Percentiles rank a stretch among this genome's conserved stretches.
phyloP scores from a whole-genome alignment of 2,888 invertebrate genomes.

The Orchesella flavescens region DNA sequence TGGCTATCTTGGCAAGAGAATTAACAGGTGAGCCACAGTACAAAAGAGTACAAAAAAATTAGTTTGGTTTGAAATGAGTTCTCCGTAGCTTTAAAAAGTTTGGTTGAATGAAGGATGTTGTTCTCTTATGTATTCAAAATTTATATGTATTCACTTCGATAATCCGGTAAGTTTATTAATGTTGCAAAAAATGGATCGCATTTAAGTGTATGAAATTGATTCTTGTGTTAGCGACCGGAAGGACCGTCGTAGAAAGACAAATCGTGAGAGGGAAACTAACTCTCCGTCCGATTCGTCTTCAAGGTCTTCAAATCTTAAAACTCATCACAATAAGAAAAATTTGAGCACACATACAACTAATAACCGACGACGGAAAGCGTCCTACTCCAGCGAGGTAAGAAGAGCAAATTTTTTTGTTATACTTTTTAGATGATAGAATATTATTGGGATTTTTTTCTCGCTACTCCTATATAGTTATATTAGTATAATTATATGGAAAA shows the following conservation, averaged over 20 bases:
- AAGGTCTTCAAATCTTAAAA: conserved; percentile 64
- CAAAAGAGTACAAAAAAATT: not conserved
- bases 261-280: conserved; percentile 69
- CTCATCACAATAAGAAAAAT: conserved; percentile 68
- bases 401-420: conserved; percentile 58
- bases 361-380: conserved; percentile 68
- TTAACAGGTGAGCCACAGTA: conserved; percentile 15
- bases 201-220: conserved; percentile 3
- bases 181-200: not conserved
- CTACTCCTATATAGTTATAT: not conserved
- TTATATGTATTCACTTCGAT: too few relatives aligned
- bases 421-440: not conserved
- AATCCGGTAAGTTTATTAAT: not conserved
- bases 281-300: conserved; percentile 68
- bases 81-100: not conserved
- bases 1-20: conserved; percentile 27
- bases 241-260: conserved; percentile 71
- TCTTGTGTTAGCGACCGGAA: conserved; percentile 70
- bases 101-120: not conserved
- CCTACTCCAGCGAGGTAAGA: conserved; percentile 71
- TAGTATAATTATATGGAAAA: not conserved
- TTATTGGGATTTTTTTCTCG: too few relatives aligned
- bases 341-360: conserved; percentile 60
- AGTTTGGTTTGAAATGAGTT: not conserved
- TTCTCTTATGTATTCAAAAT: too few relatives aligned